Percentiles rank a stretch among this genome's conserved stretches.
Evolutionary conservation across 1,140 invertebrate species (phyloP).

Genomic region (Bombus vancouverensis): DNA sequence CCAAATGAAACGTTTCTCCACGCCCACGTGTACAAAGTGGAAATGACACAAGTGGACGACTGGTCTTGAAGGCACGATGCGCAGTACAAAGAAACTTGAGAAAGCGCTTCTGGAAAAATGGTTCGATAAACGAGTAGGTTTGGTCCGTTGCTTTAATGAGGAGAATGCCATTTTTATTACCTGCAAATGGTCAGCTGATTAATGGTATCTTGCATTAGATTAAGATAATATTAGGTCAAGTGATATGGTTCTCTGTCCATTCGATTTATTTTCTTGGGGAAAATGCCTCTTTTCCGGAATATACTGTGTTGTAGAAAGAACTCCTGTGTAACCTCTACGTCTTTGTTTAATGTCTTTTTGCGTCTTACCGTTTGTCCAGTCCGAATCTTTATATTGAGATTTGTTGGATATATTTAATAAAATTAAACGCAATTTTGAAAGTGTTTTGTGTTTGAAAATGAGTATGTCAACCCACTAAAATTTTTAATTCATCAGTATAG

Average conservation of each 20-base stretch:
- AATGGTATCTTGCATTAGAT: background rate
- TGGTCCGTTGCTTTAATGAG: background rate
- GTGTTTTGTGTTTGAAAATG: no score
- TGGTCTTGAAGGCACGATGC: background rate
- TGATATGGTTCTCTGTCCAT: background rate
- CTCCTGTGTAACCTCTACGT: no score
- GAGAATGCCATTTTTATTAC: background rate
- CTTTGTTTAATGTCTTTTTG: no score
- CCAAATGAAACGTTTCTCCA: background rate
- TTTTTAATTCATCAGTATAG: no score
- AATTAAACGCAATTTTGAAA: no score
- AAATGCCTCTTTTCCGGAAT: background rate
- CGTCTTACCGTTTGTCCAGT: no score
- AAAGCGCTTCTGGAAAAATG: background rate
- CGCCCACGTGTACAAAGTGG: background rate
- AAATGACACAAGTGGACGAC: background rate
- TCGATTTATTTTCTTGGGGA: background rate
- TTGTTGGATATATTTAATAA: no score
- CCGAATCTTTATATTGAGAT: no score
- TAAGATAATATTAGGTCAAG: background rate
- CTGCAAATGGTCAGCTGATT: background rate
- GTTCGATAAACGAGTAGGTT: no score
- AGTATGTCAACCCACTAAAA: no score
- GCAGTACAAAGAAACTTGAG: background rate
- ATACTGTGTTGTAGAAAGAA: no score